Conservation (phyloP, 2,888 invertebrate genomes). For the Rugalucina vietnamica region DNA sequence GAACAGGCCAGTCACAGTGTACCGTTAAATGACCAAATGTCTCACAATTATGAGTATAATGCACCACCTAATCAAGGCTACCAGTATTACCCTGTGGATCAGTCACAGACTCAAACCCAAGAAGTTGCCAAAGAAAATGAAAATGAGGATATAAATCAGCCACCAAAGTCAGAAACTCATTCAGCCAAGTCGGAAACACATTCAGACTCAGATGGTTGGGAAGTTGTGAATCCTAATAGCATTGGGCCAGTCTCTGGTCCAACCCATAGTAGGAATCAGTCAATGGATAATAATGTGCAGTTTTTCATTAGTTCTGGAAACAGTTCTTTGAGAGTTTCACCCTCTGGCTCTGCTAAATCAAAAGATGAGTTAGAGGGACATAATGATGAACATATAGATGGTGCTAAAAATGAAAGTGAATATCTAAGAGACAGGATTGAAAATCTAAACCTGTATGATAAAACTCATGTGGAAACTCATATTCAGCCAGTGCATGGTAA, state of each 20-base stretch:
- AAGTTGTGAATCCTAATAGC: slow-evolving; percentile 63
- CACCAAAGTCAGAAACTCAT: neutral
- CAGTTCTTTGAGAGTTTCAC: slow-evolving; percentile 63
- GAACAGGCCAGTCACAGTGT: neutral
- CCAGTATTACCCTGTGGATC: neutral
- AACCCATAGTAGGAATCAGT: slow-evolving; percentile 63
- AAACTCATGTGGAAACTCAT: neutral
- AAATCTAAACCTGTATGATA: neutral
- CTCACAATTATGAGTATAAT: neutral
- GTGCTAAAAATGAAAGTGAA: neutral
- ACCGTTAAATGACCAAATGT: neutral
- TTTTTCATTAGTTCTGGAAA: slow-evolving; percentile 69
- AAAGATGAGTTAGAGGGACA: slow-evolving; percentile 5
- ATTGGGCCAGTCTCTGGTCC: neutral
- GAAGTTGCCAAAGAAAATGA: slow-evolving; percentile 4
- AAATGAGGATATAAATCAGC: neutral
- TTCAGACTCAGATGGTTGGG: slow-evolving; percentile 75
- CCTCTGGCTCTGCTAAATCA: slow-evolving; percentile 40
- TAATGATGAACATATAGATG: neutral
- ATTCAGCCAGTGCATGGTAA: too few species aligned
- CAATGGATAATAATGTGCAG: slow-evolving; percentile 69
- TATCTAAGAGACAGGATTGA: neutral
- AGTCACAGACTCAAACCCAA: neutral
- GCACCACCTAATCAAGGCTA: neutral
- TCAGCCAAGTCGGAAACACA: too few species aligned